These are phyloP conservation scores for Nematolebias whitei DNA, from an alignment of 2,113 vertebrate genomes.

Conservation along the genomic window DNA sequence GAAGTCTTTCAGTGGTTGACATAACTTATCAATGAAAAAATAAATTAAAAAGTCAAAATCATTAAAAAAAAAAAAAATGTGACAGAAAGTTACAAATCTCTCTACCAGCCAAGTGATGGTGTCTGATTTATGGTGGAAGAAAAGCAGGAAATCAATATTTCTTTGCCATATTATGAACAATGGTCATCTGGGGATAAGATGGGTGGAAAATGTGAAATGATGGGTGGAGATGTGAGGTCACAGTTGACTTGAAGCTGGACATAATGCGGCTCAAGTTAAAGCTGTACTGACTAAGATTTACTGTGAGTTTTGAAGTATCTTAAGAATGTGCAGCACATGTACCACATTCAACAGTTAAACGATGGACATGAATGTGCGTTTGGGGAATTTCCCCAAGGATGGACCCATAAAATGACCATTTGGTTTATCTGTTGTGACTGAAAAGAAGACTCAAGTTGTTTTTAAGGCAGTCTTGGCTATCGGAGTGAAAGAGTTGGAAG, in stretches of 20 bases:
- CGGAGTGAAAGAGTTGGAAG: not conserved
- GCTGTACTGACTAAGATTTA: not conserved
- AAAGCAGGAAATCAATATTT: no score
- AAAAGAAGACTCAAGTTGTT: slow-evolving; percentile 13
- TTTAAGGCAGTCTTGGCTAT: not conserved
- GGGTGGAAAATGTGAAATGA: not conserved
- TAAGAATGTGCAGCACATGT: not conserved
- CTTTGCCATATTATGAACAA: not conserved
- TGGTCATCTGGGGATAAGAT: not conserved
- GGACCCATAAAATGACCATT: not conserved
- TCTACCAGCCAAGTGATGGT: not conserved
- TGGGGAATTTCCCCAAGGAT: slow-evolving; percentile 9
- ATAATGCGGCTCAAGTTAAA: not conserved
- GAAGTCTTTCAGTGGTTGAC: rapidly evolving
- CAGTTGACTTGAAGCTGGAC: not conserved
- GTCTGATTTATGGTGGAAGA: not conserved
- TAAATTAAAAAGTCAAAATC: no score
- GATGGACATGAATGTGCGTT: not conserved
- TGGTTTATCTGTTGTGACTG: slow-evolving; percentile 2
- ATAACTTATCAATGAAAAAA: not conserved
- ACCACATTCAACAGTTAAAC: not conserved
- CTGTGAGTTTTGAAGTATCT: not conserved
- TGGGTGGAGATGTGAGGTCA: not conserved
- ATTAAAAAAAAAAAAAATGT: not conserved
- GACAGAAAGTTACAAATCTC: not conserved